Base-by-base conservation (phyloP, 1,140 invertebrate genomes). In the Daktulosphaira vitifoliae region DNA sequence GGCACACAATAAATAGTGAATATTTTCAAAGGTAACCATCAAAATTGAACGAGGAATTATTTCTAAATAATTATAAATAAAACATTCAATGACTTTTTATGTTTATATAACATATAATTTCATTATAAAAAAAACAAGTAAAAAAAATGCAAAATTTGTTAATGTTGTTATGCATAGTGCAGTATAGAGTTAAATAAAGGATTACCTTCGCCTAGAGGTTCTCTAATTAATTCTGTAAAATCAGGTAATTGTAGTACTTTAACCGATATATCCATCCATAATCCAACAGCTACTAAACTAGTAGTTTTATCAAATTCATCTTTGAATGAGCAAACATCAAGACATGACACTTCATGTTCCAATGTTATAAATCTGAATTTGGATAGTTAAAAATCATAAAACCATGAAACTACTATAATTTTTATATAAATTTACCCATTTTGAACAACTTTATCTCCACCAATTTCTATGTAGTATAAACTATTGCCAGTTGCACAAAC, bases 201-300 rank as follows among this genome's bases (percentile, higher is more conserved):
- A 72, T 71, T 71, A 89, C 85, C 84, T 73, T 93, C 92, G 56
- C 89, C 87, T 1, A 98, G 76, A 72, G 86, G 83, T 78, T 97
- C 92, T 65, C 87, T 89, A 71, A 88, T 85, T 65, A 89, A 79
- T 71, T 87, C 85, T 67, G 84, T 81, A 18, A 97, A 78, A 46
- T 81, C 77, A 0, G 93, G 92, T 50, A 98, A 71, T 4, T 81
- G 80, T 11, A 96, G 77, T 39, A 97, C 83, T 18, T 90, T 78
- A 22, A 92, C 90, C 0, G 93, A 96, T 69, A 98, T 96, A 71
- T 98, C 94, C 9, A 92, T 96, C 96, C 96, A 99, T 18, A 98
- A 78, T 0, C 96, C 96, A 38, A 98, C 90, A 18, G 91, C 92
- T 38, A 92, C 87, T 13, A 96, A 78, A 38, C 85, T 82, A 0